phyloP scores from a whole-genome alignment of 2,113 vertebrate species.

The Pluvialis apricaria region DNA sequence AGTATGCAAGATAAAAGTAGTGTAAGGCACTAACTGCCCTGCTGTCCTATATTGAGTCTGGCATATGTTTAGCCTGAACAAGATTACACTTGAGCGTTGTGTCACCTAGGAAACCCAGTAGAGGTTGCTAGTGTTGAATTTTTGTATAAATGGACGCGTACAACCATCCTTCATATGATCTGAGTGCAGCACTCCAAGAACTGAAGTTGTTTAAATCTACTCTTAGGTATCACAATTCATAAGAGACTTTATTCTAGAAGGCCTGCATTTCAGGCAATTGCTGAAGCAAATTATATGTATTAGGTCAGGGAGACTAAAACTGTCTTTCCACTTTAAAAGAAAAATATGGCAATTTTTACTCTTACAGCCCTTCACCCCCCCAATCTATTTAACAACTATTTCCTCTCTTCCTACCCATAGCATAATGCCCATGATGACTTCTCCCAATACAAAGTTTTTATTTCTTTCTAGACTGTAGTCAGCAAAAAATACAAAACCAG shows the following conservation, averaged over 20 bases:
- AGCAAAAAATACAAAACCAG: not conserved
- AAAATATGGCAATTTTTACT: not conserved
- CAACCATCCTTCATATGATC: not conserved
- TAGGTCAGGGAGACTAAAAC: not conserved
- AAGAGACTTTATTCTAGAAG: not conserved
- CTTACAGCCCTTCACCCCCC: not conserved
- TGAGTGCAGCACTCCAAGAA: not conserved
- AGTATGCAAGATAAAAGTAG: not conserved
- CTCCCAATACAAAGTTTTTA: not conserved
- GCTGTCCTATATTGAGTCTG: not conserved
- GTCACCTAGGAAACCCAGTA: not conserved
- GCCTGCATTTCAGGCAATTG: not conserved
- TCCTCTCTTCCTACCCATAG: not conserved
- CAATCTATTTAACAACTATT: not conserved
- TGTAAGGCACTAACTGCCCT: not conserved
- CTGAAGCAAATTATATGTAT: not conserved
- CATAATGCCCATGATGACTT: not conserved
- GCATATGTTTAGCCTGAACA: not conserved
- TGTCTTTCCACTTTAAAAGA: not conserved
- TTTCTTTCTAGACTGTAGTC: not conserved
- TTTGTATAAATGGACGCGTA: not conserved
- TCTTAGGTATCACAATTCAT: not conserved
- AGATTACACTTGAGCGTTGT: rapidly evolving
- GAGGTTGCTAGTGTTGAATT: not conserved
- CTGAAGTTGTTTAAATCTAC: not conserved